phyloP scores from a whole-genome alignment of 2,888 invertebrate species.

The Drosophila borealis region DNA sequence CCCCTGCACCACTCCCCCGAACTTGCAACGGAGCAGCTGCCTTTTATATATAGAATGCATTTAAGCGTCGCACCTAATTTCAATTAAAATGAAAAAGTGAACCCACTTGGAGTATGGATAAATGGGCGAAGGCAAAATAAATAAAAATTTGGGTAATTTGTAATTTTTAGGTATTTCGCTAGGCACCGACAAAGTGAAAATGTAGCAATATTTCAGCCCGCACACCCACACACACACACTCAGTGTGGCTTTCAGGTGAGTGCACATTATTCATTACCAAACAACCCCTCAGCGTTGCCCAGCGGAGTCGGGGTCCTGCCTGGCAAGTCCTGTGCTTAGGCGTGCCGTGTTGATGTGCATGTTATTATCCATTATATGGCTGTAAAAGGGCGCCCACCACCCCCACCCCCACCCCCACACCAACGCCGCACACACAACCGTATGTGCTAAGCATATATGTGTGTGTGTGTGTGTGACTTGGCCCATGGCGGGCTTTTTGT shows the following conservation, averaged over 20 bases:
- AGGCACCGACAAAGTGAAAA: slow-evolving; percentile 52
- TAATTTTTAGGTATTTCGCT: slow-evolving; percentile 46
- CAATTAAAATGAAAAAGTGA: slow-evolving; percentile 51
- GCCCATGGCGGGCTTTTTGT: slow-evolving; percentile 15
- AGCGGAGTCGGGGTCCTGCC: slow-evolving; percentile 14
- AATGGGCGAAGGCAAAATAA: slow-evolving; percentile 38
- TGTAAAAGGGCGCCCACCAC: slow-evolving; percentile 22
- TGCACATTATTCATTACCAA: slow-evolving; percentile 75
- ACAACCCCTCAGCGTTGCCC: slow-evolving; percentile 34
- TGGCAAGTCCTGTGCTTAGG: slow-evolving; percentile 44
- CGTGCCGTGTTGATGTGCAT: slow-evolving; percentile 63
- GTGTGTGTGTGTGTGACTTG: slow-evolving; percentile 1
- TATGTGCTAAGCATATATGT: neutral
- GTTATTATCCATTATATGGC: slow-evolving; percentile 67
- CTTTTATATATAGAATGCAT: slow-evolving; percentile 50
- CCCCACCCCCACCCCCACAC: slow-evolving; percentile 1
- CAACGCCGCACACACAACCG: neutral
- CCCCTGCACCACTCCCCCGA: slow-evolving; percentile 23
- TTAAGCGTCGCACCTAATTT: slow-evolving; percentile 74
- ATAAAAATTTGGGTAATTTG: slow-evolving; percentile 60
- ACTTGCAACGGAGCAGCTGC: neutral
- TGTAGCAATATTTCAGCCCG: slow-evolving; percentile 64
- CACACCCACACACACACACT: slow-evolving; percentile 6
- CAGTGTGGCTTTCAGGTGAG: slow-evolving; percentile 73
- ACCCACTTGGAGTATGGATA: slow-evolving; percentile 8